Conservation (phyloP, 2,797 vertebrate species). For the Anguilla pacifica region DNA sequence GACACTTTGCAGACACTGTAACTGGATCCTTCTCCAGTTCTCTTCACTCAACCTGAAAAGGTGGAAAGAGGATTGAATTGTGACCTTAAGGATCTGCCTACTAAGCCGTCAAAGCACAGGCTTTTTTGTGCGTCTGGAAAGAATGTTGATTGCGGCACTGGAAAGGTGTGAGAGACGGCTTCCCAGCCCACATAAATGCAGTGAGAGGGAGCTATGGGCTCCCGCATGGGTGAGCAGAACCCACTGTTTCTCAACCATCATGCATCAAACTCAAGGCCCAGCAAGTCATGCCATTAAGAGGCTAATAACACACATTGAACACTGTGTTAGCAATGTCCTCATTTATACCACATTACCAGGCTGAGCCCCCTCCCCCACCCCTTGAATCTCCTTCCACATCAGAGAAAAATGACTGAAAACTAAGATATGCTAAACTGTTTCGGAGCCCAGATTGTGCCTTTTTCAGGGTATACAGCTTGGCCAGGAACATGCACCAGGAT, state of each 20-base stretch:
- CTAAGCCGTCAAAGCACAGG: background rate
- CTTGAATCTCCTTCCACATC: background rate
- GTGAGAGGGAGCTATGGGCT: background rate
- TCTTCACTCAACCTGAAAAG: background rate
- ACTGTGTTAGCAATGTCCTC: background rate
- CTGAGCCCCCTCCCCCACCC: background rate
- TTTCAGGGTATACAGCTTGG: background rate
- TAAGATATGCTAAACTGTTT: background rate
- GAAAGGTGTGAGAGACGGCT: background rate
- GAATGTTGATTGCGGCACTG: conserved; percentile 1
- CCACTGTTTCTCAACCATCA: background rate
- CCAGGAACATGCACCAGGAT: background rate
- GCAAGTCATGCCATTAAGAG: background rate
- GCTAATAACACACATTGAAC: background rate
- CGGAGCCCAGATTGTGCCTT: background rate
- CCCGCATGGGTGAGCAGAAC: no score
- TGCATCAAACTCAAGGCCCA: background rate
- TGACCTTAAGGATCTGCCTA: conserved; percentile 3
- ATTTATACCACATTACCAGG: background rate
- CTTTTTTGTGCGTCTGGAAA: background rate
- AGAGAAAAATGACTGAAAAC: background rate
- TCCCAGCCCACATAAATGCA: background rate
- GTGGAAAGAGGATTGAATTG: conserved; percentile 18
- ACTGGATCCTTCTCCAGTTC: background rate
- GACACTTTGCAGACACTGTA: background rate